Conservation (phyloP, 2,888 invertebrate genomes). For the Plusia festucae region DNA sequence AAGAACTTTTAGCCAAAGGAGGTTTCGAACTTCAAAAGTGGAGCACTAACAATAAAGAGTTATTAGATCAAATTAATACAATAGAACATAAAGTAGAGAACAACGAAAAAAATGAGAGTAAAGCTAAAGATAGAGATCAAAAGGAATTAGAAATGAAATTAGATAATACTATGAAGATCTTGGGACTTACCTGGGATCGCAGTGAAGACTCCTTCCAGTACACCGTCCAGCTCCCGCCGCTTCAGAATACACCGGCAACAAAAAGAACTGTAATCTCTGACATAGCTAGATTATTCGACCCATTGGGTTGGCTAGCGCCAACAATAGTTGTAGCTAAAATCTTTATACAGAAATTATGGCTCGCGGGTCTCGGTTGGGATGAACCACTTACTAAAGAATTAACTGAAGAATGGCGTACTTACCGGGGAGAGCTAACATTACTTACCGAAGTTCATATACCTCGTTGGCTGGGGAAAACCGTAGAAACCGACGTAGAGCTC, state of each 20-base stretch:
- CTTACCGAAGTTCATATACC: neutral
- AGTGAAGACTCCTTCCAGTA: constrained; percentile 43
- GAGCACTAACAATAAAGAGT: constrained; percentile 16
- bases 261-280: too few relatives aligned
- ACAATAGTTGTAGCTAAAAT: too few relatives aligned
- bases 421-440: neutral
- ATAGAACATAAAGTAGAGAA: constrained; percentile 9
- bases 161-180: constrained; percentile 43
- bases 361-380: constrained; percentile 51
- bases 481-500: neutral
- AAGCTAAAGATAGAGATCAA: neutral
- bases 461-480: neutral
- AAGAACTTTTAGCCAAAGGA: constrained; percentile 9
- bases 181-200: constrained; percentile 52
- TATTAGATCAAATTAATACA: constrained; percentile 8
- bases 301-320: constrained; percentile 48
- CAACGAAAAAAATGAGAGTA: neutral
- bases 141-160: constrained; percentile 36
- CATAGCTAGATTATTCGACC: constrained; percentile 45
- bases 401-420: neutral
- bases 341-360: too few relatives aligned
- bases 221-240: constrained; percentile 38
- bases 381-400: constrained; percentile 22
- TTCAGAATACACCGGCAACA: constrained; percentile 22
- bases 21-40: constrained; percentile 32